These are phyloP conservation scores for Pluvianellus socialis DNA, from an alignment of 2,113 vertebrate species.

Conservation along the genomic window DNA sequence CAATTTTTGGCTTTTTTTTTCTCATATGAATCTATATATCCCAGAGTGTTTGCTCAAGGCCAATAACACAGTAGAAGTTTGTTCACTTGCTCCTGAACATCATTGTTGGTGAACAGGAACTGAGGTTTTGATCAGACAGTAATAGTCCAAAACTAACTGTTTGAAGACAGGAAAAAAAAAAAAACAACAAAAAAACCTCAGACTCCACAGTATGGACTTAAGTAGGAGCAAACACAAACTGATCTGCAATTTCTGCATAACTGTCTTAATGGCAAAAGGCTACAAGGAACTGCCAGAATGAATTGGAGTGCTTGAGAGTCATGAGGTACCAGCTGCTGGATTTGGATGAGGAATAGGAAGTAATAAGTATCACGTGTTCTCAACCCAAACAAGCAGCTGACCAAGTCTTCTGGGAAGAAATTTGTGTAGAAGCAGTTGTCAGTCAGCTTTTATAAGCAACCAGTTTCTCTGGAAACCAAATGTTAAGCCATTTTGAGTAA, in stretches of 20 bases:
- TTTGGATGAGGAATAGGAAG: background rate
- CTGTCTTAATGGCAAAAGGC: background rate
- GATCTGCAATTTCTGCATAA: background rate
- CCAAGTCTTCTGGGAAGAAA: background rate
- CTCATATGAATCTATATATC: background rate
- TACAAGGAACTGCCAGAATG: background rate
- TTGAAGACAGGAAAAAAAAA: fast-evolving
- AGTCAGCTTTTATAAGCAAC: background rate
- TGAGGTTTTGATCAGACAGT: background rate
- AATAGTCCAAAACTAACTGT: background rate
- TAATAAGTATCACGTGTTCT: background rate
- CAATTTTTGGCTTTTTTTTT: background rate
- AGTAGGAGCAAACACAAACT: background rate
- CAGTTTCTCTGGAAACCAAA: background rate
- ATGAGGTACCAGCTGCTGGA: slow-evolving; percentile 22
- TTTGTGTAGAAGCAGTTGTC: background rate
- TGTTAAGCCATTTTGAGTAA: background rate
- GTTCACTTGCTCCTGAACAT: background rate
- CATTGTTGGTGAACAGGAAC: background rate
- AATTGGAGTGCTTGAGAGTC: background rate
- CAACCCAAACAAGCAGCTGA: slow-evolving; percentile 14
- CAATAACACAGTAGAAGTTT: background rate
- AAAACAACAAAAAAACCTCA: fast-evolving
- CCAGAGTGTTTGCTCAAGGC: background rate
- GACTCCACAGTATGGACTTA: background rate